Evolutionary conservation across 2,113 vertebrate genomes (phyloP).

Genomic region (Phasianus colchicus): DNA sequence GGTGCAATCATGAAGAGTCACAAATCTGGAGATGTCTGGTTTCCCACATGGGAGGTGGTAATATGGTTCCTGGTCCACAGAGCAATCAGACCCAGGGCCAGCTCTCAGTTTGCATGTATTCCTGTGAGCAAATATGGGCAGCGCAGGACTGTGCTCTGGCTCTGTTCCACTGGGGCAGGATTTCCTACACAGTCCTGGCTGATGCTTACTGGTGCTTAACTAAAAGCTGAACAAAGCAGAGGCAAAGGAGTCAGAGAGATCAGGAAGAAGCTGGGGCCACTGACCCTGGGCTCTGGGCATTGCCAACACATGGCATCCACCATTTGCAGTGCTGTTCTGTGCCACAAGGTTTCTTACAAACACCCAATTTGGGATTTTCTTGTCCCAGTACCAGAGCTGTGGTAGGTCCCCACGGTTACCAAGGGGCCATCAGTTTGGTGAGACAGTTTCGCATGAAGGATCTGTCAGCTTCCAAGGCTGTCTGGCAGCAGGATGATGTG

Average conservation of each 20-base stretch:
- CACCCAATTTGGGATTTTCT: background rate
- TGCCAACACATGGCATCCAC: accelerated
- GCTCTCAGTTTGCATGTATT: background rate
- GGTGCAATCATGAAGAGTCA: background rate
- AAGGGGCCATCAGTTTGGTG: background rate
- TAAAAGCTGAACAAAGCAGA: background rate
- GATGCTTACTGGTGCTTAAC: accelerated
- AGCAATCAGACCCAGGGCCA: background rate
- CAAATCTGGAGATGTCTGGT: background rate
- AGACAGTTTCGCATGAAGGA: background rate
- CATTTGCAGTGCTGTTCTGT: background rate
- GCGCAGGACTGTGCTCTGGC: background rate
- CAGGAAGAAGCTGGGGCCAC: background rate
- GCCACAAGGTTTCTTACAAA: background rate
- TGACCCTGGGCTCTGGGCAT: background rate
- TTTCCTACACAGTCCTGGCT: background rate
- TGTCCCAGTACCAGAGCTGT: background rate
- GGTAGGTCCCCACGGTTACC: background rate
- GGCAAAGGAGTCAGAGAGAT: background rate
- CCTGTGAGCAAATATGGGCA: background rate
- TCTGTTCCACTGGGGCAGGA: no score
- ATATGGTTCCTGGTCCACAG: no score
- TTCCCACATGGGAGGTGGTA: background rate
- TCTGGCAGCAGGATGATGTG: background rate
- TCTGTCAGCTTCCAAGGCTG: background rate